A percentile compares a stretch with the other conserved stretches of the same genome.
Evolutionary conservation across 2,113 vertebrate species (phyloP).

Genomic region (Pitta sordida): DNA sequence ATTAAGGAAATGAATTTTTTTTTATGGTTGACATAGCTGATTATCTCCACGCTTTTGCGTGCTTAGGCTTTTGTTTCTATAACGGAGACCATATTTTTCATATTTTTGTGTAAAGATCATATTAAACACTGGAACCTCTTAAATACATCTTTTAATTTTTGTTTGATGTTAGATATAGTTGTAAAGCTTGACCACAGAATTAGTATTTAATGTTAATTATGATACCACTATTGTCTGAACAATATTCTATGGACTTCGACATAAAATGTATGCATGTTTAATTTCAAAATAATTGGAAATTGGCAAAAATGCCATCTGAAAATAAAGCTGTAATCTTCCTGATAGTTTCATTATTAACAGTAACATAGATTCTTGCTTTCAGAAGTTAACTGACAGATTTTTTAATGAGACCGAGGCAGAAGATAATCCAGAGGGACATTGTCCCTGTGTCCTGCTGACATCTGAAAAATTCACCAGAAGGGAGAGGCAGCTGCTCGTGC

Average conservation of each 20-base stretch:
- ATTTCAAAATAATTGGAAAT: not conserved
- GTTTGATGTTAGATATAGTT: not conserved
- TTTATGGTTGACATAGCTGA: not conserved
- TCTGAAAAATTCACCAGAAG: constrained; percentile 38
- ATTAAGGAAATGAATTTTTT: not conserved
- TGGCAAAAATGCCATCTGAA: not conserved
- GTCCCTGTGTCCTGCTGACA: constrained; percentile 29
- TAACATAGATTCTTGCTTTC: not conserved
- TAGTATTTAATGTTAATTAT: not conserved
- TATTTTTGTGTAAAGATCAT: not conserved
- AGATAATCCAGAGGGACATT: not conserved
- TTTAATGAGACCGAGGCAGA: constrained; percentile 9
- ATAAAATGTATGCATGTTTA: not conserved
- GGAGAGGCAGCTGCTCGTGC: constrained; percentile 36
- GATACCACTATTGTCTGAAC: not conserved
- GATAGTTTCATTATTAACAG: constrained; percentile 10
- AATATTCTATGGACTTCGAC: not conserved
- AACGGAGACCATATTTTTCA: not conserved
- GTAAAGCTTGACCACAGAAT: not conserved
- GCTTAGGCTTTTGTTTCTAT: not conserved
- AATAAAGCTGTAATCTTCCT: constrained; percentile 34
- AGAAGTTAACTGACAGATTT: constrained; percentile 20
- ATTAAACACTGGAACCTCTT: not conserved
- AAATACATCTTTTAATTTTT: not conserved
- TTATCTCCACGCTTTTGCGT: not conserved